Conservation (phyloP, 2,888 invertebrate species). For the Tipula confusa region DNA sequence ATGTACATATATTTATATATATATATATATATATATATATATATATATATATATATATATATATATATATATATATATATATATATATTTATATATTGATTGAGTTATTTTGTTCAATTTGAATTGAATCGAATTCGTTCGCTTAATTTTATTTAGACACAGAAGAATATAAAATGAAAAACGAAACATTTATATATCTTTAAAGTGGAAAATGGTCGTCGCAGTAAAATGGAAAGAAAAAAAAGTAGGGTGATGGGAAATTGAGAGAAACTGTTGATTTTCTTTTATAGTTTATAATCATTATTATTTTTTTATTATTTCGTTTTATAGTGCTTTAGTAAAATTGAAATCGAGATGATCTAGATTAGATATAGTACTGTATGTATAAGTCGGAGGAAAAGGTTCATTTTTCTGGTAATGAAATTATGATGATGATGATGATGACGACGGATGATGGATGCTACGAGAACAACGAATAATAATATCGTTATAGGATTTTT, state of each 20-base stretch:
- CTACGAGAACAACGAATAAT: too few relatives aligned
- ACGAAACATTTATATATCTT: neutral
- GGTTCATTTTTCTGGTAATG: neutral
- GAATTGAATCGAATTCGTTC: conserved; percentile 20
- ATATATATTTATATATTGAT: conserved; percentile 16
- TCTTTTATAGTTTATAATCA: conserved; percentile 3
- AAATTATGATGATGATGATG: neutral
- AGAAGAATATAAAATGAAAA: neutral
- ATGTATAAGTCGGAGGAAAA: neutral
- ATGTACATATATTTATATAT: too few relatives aligned
- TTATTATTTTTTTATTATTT: neutral
- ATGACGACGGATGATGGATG: too few relatives aligned
- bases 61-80: too few relatives aligned
- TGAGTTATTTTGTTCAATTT: conserved; percentile 20
- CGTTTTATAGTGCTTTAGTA: neutral
- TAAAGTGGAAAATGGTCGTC: conserved; percentile 15
- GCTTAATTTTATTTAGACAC: conserved; percentile 20
- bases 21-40: too few relatives aligned
- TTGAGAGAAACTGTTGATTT: neutral
- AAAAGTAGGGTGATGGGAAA: neutral
- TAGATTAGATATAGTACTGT: neutral
- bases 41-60: too few relatives aligned
- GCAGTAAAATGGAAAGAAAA: too few relatives aligned
- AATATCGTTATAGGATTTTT: too few relatives aligned
- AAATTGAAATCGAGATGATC: neutral